Evolutionary conservation across 2,113 vertebrate species (phyloP), one percentile per base, ranked within the genome.

Genomic region (Megaleporinus macrocephalus): DNA sequence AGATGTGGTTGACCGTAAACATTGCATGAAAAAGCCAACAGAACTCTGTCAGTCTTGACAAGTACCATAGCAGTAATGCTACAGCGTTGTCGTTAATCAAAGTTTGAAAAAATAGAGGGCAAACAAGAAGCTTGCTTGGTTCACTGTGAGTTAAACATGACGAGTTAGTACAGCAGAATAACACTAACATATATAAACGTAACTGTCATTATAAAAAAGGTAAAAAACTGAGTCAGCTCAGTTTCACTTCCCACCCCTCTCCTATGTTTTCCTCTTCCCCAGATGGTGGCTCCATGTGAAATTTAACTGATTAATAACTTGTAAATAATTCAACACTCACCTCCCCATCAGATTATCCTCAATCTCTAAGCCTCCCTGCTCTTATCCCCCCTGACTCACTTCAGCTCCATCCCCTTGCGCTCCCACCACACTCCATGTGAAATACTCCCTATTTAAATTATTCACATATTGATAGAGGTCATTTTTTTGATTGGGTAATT

Each of bases 311-410:
- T 93, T 88, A 91, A 83, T 88, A 90, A 90, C 87, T 89, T 84
- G 90, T 92, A 90, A 93, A 93, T 92, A 92, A 94, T 93, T 90
- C 91, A 92, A 26, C 76, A 26, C 29, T 47, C 49, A 18, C 59
- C 68, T 74, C 30, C 65, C 26, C 44, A 73, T 47, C 65, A 63
- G 18, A 71, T 71, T 57, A 26, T 44, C 41, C 62, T 68, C 59
- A 49, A 69, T 65, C 18, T 78, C 16, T 30, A 36, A 47, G n/a
- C 69, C 3, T 71, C 44, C 59, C 30, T 26, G 53, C 33, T 49
- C 68, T 71, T 30, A 41, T 49, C 74, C 18, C n/a, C 78, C 7
- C 41, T 24, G 29, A 61, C 22, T 66, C 79, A 73, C 27, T 20
- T n/a, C 66, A 24, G 24, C 62, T 70, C 7, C 24, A 36, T 51